These are phyloP conservation scores for Mystacornis crossleyi DNA, from an alignment of 2,113 vertebrate genomes.

Conservation along the genomic window DNA sequence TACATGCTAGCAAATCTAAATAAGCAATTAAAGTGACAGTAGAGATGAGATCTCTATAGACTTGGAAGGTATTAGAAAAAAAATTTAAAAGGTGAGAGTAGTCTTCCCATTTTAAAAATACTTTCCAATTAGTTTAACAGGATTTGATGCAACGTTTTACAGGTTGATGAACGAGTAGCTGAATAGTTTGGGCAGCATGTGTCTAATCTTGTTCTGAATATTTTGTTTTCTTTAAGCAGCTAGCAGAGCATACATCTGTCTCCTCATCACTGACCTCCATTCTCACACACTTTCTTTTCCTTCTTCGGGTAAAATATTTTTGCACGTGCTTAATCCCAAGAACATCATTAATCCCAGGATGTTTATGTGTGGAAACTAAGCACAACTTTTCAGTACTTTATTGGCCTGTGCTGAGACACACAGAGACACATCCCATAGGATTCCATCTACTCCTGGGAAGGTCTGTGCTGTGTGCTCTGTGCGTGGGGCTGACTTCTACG, in stretches of 20 bases:
- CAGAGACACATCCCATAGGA: neutral
- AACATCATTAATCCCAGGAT: neutral
- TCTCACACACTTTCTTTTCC: neutral
- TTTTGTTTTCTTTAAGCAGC: neutral
- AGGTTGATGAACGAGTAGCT: neutral
- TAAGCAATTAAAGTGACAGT: neutral
- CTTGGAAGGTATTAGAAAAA: neutral
- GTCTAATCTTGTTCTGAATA: neutral
- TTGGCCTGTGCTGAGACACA: neutral
- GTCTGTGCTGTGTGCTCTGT: rapidly evolving
- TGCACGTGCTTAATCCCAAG: neutral
- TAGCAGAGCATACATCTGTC: neutral
- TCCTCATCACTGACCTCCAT: neutral
- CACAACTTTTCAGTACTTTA: neutral
- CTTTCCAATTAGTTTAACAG: neutral
- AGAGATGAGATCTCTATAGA: neutral
- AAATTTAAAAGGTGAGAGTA: neutral
- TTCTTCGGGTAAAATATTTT: neutral
- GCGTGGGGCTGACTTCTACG: neutral
- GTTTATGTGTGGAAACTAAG: neutral
- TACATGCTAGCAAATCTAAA: neutral
- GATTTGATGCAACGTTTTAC: neutral
- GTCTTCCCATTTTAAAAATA: neutral
- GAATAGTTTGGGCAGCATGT: neutral
- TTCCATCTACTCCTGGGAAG: neutral